These are phyloP conservation scores for Carassius carassius DNA, from an alignment of 2,113 vertebrate genomes.

Conservation along the genomic window DNA sequence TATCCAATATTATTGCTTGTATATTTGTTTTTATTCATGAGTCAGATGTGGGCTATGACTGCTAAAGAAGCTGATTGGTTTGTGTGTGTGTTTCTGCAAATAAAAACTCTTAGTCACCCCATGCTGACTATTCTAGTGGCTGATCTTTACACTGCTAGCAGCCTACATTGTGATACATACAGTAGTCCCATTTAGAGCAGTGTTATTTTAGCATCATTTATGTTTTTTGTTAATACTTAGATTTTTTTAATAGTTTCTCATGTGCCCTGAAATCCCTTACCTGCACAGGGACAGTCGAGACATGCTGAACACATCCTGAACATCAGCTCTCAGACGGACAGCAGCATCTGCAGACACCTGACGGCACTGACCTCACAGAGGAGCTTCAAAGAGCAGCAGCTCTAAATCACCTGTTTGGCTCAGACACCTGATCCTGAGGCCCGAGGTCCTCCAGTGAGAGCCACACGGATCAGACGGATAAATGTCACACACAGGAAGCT, in stretches of 20 bases:
- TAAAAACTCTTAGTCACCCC: too few species aligned
- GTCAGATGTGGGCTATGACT: too few species aligned
- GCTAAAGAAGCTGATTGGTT: too few species aligned
- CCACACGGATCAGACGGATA: constrained; percentile 60
- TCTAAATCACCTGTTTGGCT: constrained; percentile 80
- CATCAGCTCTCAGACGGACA: constrained; percentile 80
- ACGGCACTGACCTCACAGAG: constrained; percentile 76
- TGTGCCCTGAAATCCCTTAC: constrained; percentile 89
- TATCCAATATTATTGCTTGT: too few species aligned
- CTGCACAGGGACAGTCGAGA: constrained; percentile 64
- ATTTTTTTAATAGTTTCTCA: constrained; percentile 4
- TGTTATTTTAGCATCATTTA: too few species aligned
- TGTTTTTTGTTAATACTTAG: too few species aligned
- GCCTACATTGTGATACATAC: too few species aligned
- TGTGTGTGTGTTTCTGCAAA: too few species aligned
- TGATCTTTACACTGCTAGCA: too few species aligned
- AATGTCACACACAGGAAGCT: constrained; percentile 75
- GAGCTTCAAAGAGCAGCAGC: constrained; percentile 80
- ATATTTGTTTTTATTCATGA: too few species aligned
- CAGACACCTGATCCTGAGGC: constrained; percentile 71
- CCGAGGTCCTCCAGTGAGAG: neutral
- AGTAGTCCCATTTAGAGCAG: too few species aligned
- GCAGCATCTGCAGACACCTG: constrained; percentile 83
- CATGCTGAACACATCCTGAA: constrained; percentile 76
- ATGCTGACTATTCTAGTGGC: too few species aligned